Conservation (phyloP, 2,113 vertebrate species). For the Tenebrosternarchus preto region DNA sequence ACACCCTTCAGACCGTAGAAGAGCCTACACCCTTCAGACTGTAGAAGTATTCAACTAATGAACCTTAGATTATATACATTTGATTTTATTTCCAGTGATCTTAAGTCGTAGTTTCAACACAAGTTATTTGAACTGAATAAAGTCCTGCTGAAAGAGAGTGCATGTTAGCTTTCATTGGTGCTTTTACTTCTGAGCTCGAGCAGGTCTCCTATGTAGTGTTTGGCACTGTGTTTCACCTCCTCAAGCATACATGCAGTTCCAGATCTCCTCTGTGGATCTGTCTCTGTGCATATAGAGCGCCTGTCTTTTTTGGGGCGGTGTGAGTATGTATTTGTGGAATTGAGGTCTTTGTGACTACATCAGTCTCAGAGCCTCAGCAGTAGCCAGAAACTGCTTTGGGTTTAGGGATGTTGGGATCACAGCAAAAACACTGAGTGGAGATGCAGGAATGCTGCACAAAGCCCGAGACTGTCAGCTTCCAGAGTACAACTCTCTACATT, state of each 20-base stretch:
- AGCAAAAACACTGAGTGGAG: background rate
- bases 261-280: background rate
- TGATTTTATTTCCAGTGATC: background rate
- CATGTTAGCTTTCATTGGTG: background rate
- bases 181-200: background rate
- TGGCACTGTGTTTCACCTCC: background rate
- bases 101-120: background rate
- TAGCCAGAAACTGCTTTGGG: background rate
- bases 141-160: background rate
- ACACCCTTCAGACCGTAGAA: too few species aligned
- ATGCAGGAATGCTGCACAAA: background rate
- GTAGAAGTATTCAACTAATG: background rate
- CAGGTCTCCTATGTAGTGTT: background rate
- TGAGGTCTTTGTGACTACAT: slow-evolving; percentile 19
- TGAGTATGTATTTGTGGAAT: background rate
- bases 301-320: background rate
- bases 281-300: background rate
- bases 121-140: background rate
- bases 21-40: too few species aligned
- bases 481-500: background rate
- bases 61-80: background rate
- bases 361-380: background rate
- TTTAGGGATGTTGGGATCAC: background rate
- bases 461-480: background rate
- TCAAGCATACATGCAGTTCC: background rate